Evolutionary conservation across 2,113 vertebrate genomes (phyloP).

Genomic region (Misgurnus anguillicaudatus): DNA sequence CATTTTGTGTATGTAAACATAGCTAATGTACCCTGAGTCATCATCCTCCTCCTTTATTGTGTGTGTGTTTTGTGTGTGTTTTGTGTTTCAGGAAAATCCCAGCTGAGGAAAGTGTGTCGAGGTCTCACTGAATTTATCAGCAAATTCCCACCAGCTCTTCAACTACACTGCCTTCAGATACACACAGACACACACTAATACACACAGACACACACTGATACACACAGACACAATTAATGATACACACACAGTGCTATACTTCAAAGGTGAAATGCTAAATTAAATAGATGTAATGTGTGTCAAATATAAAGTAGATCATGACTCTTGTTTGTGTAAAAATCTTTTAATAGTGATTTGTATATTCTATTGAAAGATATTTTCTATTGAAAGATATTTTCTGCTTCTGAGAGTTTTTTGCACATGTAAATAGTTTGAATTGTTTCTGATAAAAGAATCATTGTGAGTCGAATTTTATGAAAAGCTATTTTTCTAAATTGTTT

Average conservation of each 20-base stretch:
- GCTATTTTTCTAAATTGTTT: background rate
- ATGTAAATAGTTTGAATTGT: too few relatives aligned
- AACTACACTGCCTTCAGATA: constrained; percentile 45
- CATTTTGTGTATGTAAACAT: too few relatives aligned
- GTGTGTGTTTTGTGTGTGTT: constrained; percentile 66
- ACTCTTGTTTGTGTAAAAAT: background rate
- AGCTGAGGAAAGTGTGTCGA: constrained; percentile 47
- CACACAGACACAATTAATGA: background rate
- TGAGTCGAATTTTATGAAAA: background rate
- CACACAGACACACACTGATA: background rate
- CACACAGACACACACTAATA: constrained; percentile 17
- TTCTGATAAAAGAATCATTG: too few relatives aligned
- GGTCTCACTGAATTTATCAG: constrained; percentile 50
- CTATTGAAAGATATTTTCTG: too few relatives aligned
- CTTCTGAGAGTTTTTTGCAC: too few relatives aligned
- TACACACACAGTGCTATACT: background rate
- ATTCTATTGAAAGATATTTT: too few relatives aligned
- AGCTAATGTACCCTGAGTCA: too few relatives aligned
- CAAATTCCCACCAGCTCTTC: constrained; percentile 44
- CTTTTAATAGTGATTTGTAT: background rate
- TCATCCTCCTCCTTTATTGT: too few relatives aligned
- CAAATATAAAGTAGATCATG: background rate
- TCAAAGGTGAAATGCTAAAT: background rate
- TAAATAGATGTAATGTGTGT: background rate
- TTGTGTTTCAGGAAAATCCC: constrained; percentile 44